A percentile compares a stretch with the other conserved stretches of the same genome.
Conservation (phyloP, 1,140 invertebrate species). For the Pristionchus pacificus region DNA sequence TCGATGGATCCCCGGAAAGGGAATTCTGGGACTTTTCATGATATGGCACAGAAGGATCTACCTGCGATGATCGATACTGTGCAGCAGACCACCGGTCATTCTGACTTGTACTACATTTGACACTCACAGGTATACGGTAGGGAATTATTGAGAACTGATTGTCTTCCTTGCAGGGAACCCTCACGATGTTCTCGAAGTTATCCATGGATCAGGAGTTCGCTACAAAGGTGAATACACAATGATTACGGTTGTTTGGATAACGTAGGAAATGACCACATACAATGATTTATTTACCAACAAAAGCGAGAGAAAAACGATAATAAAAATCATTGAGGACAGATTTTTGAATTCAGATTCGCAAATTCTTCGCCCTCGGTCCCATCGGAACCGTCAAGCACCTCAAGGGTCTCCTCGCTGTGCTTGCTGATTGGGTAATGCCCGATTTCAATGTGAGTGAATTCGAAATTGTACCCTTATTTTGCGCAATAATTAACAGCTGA, state of each 20-base stretch:
- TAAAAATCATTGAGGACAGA: neutral
- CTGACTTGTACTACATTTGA: conserved; percentile 57
- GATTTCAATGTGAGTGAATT: neutral
- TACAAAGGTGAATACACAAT: conserved; percentile 2
- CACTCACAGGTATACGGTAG: conserved; percentile 54
- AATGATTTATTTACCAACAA: neutral
- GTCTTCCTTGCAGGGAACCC: conserved; percentile 52
- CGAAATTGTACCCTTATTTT: neutral
- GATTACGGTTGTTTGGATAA: neutral
- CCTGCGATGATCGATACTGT: too few species aligned
- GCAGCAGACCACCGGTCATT: conserved; percentile 58
- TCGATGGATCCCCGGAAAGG: too few species aligned
- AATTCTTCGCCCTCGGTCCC: conserved; percentile 14
- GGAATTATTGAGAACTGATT: neutral
- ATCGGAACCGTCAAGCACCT: neutral
- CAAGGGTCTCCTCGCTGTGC: conserved; percentile 1
- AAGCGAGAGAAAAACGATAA: neutral
- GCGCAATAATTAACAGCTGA: neutral
- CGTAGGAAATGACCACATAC: neutral
- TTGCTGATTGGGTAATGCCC: neutral
- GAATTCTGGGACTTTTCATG: too few species aligned
- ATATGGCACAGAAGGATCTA: too few species aligned
- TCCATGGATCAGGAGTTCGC: conserved; percentile 22
- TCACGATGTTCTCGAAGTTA: conserved; percentile 58
- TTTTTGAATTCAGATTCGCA: neutral